Conservation (phyloP, 2,797 vertebrate genomes). For the Sebastes minor region DNA sequence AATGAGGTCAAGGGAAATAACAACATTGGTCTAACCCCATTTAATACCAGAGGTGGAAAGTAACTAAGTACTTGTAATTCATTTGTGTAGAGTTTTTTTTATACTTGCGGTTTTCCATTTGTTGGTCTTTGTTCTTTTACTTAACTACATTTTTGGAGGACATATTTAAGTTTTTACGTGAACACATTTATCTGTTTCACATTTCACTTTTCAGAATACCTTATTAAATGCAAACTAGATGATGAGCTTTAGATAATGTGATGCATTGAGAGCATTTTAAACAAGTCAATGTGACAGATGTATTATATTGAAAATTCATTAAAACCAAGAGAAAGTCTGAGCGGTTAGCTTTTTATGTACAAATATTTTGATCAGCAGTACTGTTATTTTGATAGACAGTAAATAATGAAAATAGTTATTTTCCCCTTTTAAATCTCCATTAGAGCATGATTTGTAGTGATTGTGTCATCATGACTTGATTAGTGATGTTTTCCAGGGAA, state of each 20-base stretch:
- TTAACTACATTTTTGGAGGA: neutral
- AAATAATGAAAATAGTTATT: neutral
- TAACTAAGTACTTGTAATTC: neutral
- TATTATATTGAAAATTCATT: neutral
- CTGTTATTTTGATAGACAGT: neutral
- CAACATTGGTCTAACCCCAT: neutral
- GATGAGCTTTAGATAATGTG: neutral
- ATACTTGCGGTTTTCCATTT: neutral
- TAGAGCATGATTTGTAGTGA: neutral
- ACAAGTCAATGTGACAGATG: neutral
- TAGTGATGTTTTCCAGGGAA: neutral
- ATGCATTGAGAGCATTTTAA: neutral
- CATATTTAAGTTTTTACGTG: neutral
- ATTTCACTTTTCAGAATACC: neutral
- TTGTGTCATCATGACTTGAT: neutral
- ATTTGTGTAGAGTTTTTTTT: neutral
- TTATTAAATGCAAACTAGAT: neutral
- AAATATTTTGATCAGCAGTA: neutral
- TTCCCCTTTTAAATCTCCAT: neutral
- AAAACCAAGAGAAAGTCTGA: neutral
- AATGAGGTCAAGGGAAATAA: neutral
- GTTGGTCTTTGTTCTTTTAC: neutral
- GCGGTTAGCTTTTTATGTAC: neutral
- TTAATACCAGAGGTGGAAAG: conserved; percentile 36
- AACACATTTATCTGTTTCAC: neutral